These are phyloP conservation scores for Pocillopora meandrina DNA, from an alignment of 92 coral and sea anemone species.

Conservation along the genomic window DNA sequence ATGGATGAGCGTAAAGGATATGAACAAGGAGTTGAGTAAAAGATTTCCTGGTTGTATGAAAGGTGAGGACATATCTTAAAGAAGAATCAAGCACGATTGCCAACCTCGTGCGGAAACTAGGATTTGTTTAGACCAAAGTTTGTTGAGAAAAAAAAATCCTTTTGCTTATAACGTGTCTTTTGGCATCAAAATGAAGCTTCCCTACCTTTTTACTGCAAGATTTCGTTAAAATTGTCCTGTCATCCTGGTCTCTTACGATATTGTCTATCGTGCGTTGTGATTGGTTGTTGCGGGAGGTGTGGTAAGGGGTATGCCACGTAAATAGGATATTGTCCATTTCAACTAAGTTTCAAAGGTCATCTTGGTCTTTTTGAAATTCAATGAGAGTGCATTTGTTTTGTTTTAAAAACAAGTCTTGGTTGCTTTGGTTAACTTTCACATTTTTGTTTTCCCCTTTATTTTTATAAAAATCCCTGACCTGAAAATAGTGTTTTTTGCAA, in stretches of 20 bases:
- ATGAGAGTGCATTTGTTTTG: not conserved
- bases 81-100: not conserved
- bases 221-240: constrained; percentile 6
- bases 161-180: not conserved
- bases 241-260: not conserved
- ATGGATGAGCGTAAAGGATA: constrained; percentile 74
- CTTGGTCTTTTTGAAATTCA: not conserved
- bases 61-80: constrained; percentile 44
- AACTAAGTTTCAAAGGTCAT: constrained; percentile 32
- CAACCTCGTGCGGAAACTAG: not conserved
- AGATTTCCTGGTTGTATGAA: constrained; percentile 86
- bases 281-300: constrained; percentile 63
- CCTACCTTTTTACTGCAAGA: not conserved
- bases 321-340: constrained; percentile 15
- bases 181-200: not conserved
- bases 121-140: not conserved
- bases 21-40: constrained; percentile 61
- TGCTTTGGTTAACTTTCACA: not conserved
- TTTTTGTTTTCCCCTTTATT: not conserved
- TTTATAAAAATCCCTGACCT: too few relatives aligned
- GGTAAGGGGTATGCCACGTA: constrained; percentile 66
- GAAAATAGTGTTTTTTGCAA: too few relatives aligned
- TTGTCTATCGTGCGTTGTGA: constrained; percentile 27
- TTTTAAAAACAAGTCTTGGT: not conserved
- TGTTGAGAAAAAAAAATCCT: not conserved